Evolutionary conservation across 2,797 vertebrate genomes (phyloP).

Genomic region (Perodicticus potto): DNA sequence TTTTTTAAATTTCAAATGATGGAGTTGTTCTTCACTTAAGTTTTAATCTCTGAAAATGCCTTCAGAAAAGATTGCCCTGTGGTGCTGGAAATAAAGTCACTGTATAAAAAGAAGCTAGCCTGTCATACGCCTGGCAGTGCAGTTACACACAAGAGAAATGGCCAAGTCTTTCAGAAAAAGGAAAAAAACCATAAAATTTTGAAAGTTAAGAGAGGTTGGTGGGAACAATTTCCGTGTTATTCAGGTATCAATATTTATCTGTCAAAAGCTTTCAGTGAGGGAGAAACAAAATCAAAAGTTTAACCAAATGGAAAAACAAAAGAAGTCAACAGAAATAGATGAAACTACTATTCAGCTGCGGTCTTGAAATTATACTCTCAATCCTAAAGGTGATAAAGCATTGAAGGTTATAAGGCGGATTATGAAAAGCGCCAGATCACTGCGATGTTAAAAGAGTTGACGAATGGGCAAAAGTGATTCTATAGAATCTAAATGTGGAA

Average conservation of each 20-base stretch:
- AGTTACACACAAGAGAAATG: neutral
- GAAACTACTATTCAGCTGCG: neutral
- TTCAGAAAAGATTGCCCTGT: neutral
- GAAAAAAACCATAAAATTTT: neutral
- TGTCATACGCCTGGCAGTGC: neutral
- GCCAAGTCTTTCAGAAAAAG: neutral
- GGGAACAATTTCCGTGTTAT: neutral
- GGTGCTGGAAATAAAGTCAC: neutral
- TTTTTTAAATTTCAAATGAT: neutral
- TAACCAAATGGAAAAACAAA: neutral
- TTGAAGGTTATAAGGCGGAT: neutral
- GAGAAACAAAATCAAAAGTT: constrained; percentile 12
- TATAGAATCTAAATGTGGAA: neutral
- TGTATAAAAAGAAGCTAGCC: neutral
- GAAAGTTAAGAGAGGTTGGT: neutral
- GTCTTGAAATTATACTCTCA: neutral
- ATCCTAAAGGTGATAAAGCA: neutral
- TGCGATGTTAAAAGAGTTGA: neutral
- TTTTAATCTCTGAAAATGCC: constrained; percentile 30
- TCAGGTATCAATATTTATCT: neutral
- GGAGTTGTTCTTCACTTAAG: constrained; percentile 20
- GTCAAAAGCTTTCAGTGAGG: neutral
- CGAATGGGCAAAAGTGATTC: neutral
- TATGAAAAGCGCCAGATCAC: neutral
- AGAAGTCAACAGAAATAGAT: neutral